Evolutionary conservation across 1,140 invertebrate genomes (phyloP).

Genomic region (Papilio dardanus): DNA sequence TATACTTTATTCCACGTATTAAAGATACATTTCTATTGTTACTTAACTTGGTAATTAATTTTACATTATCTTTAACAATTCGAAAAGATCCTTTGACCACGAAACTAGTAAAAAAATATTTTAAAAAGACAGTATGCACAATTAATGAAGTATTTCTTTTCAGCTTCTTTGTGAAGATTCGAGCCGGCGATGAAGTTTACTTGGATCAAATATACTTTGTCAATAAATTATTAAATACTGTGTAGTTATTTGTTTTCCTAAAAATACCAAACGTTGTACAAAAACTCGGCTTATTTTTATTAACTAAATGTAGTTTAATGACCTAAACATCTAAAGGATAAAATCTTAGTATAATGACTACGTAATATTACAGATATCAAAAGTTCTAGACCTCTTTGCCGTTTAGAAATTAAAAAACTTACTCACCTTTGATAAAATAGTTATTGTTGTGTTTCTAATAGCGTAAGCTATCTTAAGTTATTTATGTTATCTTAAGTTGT

Average conservation of each 20-base stretch:
- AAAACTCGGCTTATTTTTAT: no score
- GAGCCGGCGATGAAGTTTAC: background rate
- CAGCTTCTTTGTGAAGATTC: background rate
- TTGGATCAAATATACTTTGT: background rate
- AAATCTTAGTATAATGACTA: background rate
- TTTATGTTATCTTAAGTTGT: background rate
- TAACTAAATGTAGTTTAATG: no score
- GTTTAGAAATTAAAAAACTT: background rate
- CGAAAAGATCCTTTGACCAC: background rate
- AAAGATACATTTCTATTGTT: no score
- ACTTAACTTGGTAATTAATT: no score
- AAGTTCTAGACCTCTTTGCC: background rate
- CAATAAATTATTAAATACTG: background rate
- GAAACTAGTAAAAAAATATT: no score
- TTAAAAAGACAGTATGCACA: background rate
- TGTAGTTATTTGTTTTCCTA: background rate
- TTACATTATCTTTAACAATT: no score
- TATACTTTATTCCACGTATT: no score
- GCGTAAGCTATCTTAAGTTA: no score
- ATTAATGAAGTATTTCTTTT: background rate
- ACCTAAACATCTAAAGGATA: background rate
- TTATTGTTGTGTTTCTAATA: background rate
- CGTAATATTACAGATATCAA: no score
- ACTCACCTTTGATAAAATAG: background rate
- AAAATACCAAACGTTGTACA: no score